phyloP scores from a whole-genome alignment of 2,797 vertebrate genomes.

The Alca torda region DNA sequence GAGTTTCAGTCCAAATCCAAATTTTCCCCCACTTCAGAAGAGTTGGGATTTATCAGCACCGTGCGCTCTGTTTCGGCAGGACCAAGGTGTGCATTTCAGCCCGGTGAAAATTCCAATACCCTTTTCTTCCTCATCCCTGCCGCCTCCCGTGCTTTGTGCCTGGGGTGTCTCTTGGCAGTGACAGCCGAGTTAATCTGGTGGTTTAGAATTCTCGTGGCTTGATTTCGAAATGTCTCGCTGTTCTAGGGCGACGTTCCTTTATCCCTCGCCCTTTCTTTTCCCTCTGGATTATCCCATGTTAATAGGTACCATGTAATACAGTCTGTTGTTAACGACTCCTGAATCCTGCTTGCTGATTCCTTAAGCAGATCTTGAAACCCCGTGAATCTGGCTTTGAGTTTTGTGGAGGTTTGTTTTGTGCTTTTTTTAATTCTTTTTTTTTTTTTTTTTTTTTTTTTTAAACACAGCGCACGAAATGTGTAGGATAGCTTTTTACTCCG shows the following conservation, averaged over 20 bases:
- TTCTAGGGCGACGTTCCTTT: background rate
- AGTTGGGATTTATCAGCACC: background rate
- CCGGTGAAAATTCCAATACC: background rate
- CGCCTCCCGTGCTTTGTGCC: background rate
- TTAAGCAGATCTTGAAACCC: constrained; percentile 18
- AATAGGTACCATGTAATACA: background rate
- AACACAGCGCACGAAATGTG: background rate
- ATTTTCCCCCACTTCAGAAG: background rate
- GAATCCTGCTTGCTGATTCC: constrained; percentile 19
- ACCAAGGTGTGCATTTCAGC: background rate
- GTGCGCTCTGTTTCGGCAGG: rapidly evolving
- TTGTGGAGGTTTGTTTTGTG: background rate
- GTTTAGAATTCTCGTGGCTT: background rate
- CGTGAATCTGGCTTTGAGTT: background rate
- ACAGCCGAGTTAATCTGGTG: background rate
- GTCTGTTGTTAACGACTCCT: background rate
- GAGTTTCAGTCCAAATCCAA: background rate
- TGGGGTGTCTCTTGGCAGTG: background rate
- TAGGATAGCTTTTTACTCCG: background rate
- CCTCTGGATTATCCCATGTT: constrained; percentile 42
- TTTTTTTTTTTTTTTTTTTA: too few species aligned
- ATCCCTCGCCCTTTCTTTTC: constrained; percentile 23
- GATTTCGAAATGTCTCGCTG: background rate
- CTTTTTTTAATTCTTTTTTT: background rate
- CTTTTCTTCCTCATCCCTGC: background rate